Evolutionary conservation across 2,888 invertebrate species (phyloP).

Genomic region (Aricia artaxerxes): DNA sequence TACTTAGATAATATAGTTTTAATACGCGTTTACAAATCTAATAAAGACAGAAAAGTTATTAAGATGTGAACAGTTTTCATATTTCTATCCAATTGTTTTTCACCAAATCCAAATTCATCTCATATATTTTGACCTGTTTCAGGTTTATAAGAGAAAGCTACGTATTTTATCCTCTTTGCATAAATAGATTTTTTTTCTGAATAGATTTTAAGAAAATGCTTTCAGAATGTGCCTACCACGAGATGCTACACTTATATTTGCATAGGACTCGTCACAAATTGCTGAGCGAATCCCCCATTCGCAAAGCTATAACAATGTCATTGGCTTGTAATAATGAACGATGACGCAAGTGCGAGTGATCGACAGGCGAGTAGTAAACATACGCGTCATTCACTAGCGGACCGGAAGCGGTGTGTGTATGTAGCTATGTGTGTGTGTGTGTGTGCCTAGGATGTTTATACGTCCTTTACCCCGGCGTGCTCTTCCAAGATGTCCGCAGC

Average conservation of each 20-base stretch:
- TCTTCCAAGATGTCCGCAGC: conserved; percentile 12
- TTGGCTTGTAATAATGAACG: conserved; percentile 46
- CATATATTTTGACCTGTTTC: too few relatives aligned
- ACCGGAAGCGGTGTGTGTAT: conserved; percentile 62
- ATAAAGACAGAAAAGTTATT: not conserved
- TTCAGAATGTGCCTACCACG: too few relatives aligned
- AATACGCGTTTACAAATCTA: not conserved
- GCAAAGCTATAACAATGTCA: conserved; percentile 39
- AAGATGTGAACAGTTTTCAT: not conserved
- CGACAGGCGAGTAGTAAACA: conserved; percentile 72
- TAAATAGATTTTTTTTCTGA: not conserved
- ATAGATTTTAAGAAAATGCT: too few relatives aligned
- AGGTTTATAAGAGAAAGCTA: not conserved
- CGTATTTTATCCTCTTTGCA: not conserved
- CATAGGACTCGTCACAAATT: not conserved
- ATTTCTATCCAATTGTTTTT: not conserved
- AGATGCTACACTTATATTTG: not conserved
- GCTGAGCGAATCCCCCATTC: not conserved
- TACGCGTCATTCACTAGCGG: conserved; percentile 70
- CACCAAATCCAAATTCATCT: too few relatives aligned
- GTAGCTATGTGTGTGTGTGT: conserved; percentile 8
- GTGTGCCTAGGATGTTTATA: conserved; percentile 2
- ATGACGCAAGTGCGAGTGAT: conserved; percentile 69
- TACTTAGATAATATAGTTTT: not conserved
- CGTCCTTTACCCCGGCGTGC: conserved; percentile 7